phyloP scores from a whole-genome alignment of 2,888 invertebrate genomes.

The Flexamia atlantica region DNA sequence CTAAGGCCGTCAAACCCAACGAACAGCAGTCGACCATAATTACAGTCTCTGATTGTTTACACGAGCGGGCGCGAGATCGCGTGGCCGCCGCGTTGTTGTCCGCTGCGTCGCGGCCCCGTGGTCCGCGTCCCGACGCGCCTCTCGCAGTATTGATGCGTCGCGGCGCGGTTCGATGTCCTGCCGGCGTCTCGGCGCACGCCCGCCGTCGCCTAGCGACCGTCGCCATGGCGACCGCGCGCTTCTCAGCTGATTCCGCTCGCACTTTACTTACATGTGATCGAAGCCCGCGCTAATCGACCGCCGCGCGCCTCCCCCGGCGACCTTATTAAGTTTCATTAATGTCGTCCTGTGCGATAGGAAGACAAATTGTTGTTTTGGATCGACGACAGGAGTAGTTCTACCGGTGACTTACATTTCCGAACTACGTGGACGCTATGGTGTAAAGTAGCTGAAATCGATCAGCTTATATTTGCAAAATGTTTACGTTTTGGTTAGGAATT shows the following conservation, averaged over 20 bases:
- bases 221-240: constrained; percentile 60
- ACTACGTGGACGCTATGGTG: too few species aligned
- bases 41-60: too few species aligned
- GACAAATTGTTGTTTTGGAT: too few species aligned
- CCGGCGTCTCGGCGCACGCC: constrained; percentile 45
- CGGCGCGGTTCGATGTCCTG: constrained; percentile 58
- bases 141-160: constrained; percentile 60
- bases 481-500: too few species aligned
- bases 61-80: background rate
- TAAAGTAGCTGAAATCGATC: too few species aligned
- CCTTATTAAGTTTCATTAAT: constrained; percentile 21
- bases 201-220: constrained; percentile 60
- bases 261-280: constrained; percentile 62
- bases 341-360: background rate
- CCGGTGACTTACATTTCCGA: too few species aligned
- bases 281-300: constrained; percentile 42
- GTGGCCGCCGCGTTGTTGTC: background rate
- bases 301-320: background rate
- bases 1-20: too few species aligned
- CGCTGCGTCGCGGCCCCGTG: background rate
- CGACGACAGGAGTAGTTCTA: too few species aligned
- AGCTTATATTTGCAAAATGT: too few species aligned
- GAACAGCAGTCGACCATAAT: too few species aligned
- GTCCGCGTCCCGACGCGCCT: constrained; percentile 27
- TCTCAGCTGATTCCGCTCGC: constrained; percentile 63